phyloP scores from a whole-genome alignment of 2,113 vertebrate genomes.

The Oryzias woworae region DNA sequence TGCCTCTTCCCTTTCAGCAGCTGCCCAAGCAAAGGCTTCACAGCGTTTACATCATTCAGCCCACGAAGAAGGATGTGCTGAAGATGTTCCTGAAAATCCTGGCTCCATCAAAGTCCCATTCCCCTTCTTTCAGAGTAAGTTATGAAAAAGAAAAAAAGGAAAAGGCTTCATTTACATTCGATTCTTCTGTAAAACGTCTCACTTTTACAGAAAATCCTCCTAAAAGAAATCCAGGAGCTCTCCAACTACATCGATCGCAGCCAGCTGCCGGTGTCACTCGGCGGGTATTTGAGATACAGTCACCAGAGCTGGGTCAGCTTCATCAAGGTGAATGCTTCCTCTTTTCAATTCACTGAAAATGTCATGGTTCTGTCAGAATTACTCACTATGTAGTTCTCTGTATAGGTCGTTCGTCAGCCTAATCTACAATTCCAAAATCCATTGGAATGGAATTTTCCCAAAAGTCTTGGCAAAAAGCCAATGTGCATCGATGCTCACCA shows the following conservation, averaged over 20 bases:
- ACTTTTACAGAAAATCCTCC: slow-evolving; percentile 67
- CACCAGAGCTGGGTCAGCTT: slow-evolving; percentile 77
- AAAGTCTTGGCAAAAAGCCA: no score
- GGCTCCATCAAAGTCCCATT: slow-evolving; percentile 33
- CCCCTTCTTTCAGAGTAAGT: slow-evolving; percentile 57
- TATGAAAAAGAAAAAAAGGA: rapidly evolving
- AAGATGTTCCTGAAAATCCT: slow-evolving; percentile 68
- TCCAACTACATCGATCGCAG: slow-evolving; percentile 77
- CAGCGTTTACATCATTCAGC: slow-evolving; percentile 71
- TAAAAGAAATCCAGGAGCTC: slow-evolving; percentile 74
- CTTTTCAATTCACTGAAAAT: no score
- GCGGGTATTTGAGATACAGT: slow-evolving; percentile 74
- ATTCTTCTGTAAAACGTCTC: background rate
- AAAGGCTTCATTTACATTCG: background rate
- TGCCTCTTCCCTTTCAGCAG: slow-evolving; percentile 1
- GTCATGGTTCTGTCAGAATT: no score
- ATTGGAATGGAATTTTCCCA: no score
- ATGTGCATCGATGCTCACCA: no score
- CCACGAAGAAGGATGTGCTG: slow-evolving; percentile 62
- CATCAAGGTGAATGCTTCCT: slow-evolving; percentile 63
- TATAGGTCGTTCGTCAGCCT: no score
- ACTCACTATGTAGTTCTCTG: no score
- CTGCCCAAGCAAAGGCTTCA: slow-evolving; percentile 52
- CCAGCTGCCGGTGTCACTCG: slow-evolving; percentile 67
- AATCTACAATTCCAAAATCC: no score